These are phyloP conservation scores for Conus betulinus DNA, from an alignment of 1,140 invertebrate species.

Conservation along the genomic window DNA sequence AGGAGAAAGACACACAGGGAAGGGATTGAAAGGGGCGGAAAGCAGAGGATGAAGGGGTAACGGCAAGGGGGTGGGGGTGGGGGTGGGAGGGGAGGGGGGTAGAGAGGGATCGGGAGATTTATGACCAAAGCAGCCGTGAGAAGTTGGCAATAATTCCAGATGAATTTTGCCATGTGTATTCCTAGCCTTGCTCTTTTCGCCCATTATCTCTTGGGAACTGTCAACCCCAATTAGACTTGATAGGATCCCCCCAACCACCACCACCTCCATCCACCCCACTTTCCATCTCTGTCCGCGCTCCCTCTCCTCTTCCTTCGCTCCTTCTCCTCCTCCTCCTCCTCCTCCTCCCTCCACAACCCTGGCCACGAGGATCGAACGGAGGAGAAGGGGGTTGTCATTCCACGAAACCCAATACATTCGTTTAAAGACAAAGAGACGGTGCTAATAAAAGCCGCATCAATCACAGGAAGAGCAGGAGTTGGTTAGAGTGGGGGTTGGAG, in stretches of 20 bases:
- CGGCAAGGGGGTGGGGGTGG: too few relatives aligned
- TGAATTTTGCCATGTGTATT: slow-evolving; percentile 43
- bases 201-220: slow-evolving; percentile 35
- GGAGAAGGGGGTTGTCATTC: slow-evolving; percentile 29
- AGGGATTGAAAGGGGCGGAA: too few relatives aligned
- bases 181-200: slow-evolving; percentile 34
- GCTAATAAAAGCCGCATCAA: slow-evolving; percentile 40
- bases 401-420: slow-evolving; percentile 38
- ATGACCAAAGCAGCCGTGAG: slow-evolving; percentile 12
- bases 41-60: too few relatives aligned
- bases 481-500: background rate
- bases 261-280: background rate
- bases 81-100: background rate
- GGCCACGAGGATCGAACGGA: background rate
- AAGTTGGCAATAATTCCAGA: slow-evolving; percentile 41
- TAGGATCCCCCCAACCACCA: slow-evolving; percentile 6
- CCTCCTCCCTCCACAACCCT: background rate
- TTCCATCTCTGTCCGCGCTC: too few relatives aligned
- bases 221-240: slow-evolving; percentile 40
- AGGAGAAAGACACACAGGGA: background rate
- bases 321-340: background rate
- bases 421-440: slow-evolving; percentile 39
- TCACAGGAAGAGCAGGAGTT: background rate
- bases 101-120: slow-evolving; percentile 5
- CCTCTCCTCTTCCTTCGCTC: background rate